These are phyloP conservation scores for Pempheris klunzingeri DNA, from an alignment of 2,797 vertebrate species.

Conservation along the genomic window DNA sequence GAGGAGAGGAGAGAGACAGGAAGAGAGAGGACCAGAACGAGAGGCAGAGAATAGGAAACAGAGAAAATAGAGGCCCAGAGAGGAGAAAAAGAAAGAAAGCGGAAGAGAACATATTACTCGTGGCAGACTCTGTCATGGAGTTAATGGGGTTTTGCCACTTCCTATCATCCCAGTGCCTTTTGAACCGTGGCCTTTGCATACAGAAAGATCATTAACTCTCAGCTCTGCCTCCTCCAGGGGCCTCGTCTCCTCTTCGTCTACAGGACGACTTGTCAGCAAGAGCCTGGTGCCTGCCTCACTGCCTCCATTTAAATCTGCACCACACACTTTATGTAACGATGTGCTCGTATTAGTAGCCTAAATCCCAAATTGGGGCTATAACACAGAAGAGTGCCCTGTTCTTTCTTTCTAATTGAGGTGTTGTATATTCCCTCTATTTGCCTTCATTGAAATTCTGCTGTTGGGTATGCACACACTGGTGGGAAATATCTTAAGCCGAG, in stretches of 20 bases:
- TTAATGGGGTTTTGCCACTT: conserved; percentile 79
- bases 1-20: background rate
- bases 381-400: background rate
- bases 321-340: conserved; percentile 18
- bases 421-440: background rate
- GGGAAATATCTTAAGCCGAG: background rate
- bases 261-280: conserved; percentile 42
- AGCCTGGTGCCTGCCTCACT: conserved; percentile 11
- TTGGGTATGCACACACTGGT: background rate
- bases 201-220: conserved; percentile 81
- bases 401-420: conserved; percentile 5
- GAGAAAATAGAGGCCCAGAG: background rate
- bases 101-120: conserved; percentile 47
- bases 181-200: conserved; percentile 79
- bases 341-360: background rate
- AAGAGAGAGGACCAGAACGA: background rate
- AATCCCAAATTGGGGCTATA: background rate
- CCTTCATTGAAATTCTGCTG: background rate
- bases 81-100: conserved; percentile 26
- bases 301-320: conserved; percentile 13
- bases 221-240: conserved; percentile 61
- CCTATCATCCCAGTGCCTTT: conserved; percentile 68
- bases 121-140: conserved; percentile 71
- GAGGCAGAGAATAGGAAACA: conserved; percentile 1
- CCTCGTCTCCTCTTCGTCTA: conserved; percentile 35